A percentile compares a stretch with the other conserved stretches of the same genome.
These are phyloP conservation scores for Epinotia nisella DNA, from an alignment of 2,888 invertebrate species.

Conservation along the genomic window DNA sequence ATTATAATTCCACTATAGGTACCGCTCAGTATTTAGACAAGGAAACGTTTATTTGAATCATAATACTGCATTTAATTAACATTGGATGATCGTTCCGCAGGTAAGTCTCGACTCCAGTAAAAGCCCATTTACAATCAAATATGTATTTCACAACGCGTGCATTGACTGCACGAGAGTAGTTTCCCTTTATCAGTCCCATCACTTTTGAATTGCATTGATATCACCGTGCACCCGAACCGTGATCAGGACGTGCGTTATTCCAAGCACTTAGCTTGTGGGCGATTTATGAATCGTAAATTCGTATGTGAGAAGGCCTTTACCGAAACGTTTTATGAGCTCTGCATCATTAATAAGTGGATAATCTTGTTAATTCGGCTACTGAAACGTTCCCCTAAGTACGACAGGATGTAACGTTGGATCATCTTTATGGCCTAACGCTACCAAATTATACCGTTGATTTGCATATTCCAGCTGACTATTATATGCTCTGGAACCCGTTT, in stretches of 20 bases:
- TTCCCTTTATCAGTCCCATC: conserved; percentile 21
- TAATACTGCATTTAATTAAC: not conserved
- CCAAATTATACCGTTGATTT: conserved; percentile 32
- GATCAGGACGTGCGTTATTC: conserved; percentile 54
- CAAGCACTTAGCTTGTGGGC: conserved; percentile 54
- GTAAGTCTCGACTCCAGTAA: conserved; percentile 4
- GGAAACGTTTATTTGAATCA: not conserved
- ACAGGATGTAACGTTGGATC: conserved; percentile 37
- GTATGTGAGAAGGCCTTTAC: conserved; percentile 62
- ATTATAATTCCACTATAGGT: not conserved
- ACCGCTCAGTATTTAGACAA: not conserved
- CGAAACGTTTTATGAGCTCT: conserved; percentile 61
- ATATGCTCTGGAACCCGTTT: not conserved
- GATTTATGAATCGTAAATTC: conserved; percentile 70
- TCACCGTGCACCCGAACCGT: conserved; percentile 46
- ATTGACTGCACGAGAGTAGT: conserved; percentile 6
- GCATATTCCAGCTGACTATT: conserved; percentile 19
- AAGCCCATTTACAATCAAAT: conserved; percentile 19
- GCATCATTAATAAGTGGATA: conserved; percentile 65
- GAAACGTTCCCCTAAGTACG: conserved; percentile 55
- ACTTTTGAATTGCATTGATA: conserved; percentile 27
- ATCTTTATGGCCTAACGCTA: conserved; percentile 32
- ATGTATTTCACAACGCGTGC: conserved; percentile 7
- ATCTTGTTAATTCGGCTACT: conserved; percentile 62
- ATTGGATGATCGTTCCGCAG: not conserved